These are phyloP conservation scores for Cataglyphis altisquamis DNA, from an alignment of 2,888 invertebrate species.

Conservation along the genomic window DNA sequence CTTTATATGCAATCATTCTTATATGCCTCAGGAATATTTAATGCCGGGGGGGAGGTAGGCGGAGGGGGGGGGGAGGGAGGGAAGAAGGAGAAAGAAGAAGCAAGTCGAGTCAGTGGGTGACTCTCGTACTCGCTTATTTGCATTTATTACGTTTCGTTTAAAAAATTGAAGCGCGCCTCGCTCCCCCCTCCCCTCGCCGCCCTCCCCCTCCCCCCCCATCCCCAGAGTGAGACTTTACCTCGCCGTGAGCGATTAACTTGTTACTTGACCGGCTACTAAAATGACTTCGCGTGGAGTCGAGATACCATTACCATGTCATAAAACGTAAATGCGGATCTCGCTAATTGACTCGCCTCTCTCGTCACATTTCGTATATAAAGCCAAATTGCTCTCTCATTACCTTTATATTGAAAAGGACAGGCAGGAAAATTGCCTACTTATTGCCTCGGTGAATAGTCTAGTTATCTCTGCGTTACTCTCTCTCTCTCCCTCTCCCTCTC, in stretches of 20 bases:
- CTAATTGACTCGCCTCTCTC: constrained; percentile 48
- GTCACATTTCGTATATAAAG: constrained; percentile 25
- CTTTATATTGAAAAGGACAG: constrained; percentile 43
- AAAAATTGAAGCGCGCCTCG: constrained; percentile 20
- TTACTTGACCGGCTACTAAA: constrained; percentile 45
- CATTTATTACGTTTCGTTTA: constrained; percentile 42
- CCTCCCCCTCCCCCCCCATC: constrained; percentile 2
- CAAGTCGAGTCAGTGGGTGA: constrained; percentile 2
- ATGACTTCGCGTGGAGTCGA: constrained; percentile 36
- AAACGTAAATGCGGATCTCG: constrained; percentile 46
- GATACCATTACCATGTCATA: constrained; percentile 46
- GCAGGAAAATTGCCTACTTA: constrained; percentile 32
- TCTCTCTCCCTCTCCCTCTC: not conserved
- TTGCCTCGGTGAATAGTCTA: constrained; percentile 33
- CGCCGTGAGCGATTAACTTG: constrained; percentile 28
- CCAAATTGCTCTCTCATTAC: constrained; percentile 23
- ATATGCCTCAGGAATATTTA: constrained; percentile 24
- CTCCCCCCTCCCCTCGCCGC: not conserved
- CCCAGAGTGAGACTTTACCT: not conserved
- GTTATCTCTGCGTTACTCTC: constrained; percentile 30
- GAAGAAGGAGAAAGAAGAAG: not conserved
- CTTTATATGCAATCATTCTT: constrained; percentile 41
- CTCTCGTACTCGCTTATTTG: constrained; percentile 15
- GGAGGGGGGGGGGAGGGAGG: too few relatives aligned
- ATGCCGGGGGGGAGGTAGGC: not conserved